These are phyloP conservation scores for Tenrec ecaudatus DNA, from an alignment of 2,113 vertebrate genomes.

Conservation along the genomic window DNA sequence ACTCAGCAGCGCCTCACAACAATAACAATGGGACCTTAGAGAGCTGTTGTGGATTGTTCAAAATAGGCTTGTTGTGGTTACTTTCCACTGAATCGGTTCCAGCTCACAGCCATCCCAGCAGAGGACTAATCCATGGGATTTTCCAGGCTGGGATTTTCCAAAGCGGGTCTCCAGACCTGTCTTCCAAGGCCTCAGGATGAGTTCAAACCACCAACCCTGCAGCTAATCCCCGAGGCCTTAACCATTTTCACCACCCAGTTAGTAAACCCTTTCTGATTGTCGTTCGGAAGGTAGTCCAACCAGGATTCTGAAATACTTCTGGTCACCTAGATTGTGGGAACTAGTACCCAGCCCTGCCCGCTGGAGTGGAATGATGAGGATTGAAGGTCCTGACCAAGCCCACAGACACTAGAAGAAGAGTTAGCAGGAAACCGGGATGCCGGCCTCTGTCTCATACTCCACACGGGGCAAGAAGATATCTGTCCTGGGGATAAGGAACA, in stretches of 20 bases:
- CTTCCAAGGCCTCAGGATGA: background rate
- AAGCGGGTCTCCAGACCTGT: background rate
- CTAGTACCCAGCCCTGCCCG: background rate
- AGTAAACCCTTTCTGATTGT: background rate
- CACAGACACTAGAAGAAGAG: background rate
- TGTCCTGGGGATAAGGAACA: background rate
- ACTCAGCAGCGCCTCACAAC: too few relatives aligned
- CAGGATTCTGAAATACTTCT: background rate
- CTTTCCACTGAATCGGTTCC: background rate
- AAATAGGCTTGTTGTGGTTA: background rate
- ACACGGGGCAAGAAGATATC: background rate
- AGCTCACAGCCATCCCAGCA: background rate
- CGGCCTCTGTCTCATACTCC: background rate
- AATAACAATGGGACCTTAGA: too few relatives aligned
- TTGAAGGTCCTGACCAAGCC: background rate
- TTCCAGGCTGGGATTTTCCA: background rate
- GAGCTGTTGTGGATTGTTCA: too few relatives aligned
- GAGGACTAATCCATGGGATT: background rate
- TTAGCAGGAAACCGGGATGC: background rate
- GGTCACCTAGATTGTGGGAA: too few relatives aligned
- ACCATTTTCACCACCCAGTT: background rate
- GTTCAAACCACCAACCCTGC: background rate
- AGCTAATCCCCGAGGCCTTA: background rate
- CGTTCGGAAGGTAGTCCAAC: background rate
- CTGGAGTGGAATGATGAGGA: background rate